Conservation (phyloP, 1,140 invertebrate genomes). For the Anastrepha ludens region DNA sequence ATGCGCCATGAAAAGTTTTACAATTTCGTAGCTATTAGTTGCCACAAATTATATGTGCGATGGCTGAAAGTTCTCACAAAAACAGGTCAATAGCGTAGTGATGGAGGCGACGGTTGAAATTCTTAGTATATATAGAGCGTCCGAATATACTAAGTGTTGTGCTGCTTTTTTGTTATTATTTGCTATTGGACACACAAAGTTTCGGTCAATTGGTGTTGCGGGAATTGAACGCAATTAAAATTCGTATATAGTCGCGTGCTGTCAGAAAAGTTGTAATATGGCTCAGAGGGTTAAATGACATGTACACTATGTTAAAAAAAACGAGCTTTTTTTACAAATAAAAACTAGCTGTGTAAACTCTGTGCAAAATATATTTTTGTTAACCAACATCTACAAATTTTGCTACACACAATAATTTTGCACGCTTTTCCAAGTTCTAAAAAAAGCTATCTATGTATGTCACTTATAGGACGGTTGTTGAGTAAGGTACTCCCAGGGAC, state of each 20-base stretch:
- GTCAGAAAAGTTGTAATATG: not conserved
- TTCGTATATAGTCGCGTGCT: not conserved
- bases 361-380: no score
- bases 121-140: not conserved
- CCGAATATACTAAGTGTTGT: not conserved
- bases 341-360: no score
- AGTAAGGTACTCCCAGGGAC: no score
- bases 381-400: no score
- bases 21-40: slow-evolving; percentile 27
- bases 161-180: not conserved
- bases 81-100: not conserved
- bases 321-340: no score
- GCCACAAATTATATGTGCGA: not conserved
- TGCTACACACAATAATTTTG: no score
- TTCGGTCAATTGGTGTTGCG: not conserved
- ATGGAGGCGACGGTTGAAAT: not conserved
- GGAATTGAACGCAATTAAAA: slow-evolving; percentile 13
- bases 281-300: not conserved
- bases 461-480: no score
- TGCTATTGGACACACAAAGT: not conserved
- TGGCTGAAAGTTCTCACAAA: not conserved
- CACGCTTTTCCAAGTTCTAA: no score
- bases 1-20: slow-evolving; percentile 17
- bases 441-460: no score
- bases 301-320: no score